Evolutionary conservation across 2,113 vertebrate genomes (phyloP), one percentile per base, ranked within the genome.

Genomic region (Callipepla squamata): DNA sequence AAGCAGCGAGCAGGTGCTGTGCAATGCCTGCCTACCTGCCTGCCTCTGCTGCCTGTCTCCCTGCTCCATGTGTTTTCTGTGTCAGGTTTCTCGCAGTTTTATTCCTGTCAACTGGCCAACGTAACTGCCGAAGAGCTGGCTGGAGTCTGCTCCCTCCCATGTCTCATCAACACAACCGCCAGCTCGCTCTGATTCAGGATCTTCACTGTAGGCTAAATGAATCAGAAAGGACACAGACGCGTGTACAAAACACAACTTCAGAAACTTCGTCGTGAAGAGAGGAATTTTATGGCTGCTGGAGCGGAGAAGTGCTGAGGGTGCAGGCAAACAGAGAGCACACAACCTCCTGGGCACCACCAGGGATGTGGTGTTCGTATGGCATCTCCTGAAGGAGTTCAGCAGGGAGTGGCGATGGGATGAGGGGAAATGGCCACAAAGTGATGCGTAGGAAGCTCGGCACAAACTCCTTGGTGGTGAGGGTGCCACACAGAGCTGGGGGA

Each of bases 161-260:
- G 95, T 96, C 93, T 96, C 96, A 93, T 87, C 95, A 92, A 94
- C 94, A 96, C 57, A 92, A 96, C 82, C 78, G 91, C 93, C 93
- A 94, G 95, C 93, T 95, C 92, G 79, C 83, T 96, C 94, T 91
- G 91, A 94, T 94, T 94, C 94, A 92, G 91, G 78, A 78, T 94
- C 93, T 95, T 96, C 94, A 95, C 91, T 96, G 88, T 89, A 94
- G 91, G 90, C 82, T 91, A 93, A 93, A 94, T 85, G 93, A 96
- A 94, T 95, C 93, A 88, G 94, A 95, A 90, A 79, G 87, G 91
- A 85, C 87, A 86, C 5, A 17, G 87, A 85, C 72, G 90, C 90
- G 93, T 93, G 93, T 88, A 94, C 94, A 94, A 88, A 94, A 92
- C 80, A 88, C 85, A 83, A 78, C 75, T 65, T 85, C 3, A 1